phyloP scores from a whole-genome alignment of 2,797 vertebrate species.

The Falco novaeseelandiae region DNA sequence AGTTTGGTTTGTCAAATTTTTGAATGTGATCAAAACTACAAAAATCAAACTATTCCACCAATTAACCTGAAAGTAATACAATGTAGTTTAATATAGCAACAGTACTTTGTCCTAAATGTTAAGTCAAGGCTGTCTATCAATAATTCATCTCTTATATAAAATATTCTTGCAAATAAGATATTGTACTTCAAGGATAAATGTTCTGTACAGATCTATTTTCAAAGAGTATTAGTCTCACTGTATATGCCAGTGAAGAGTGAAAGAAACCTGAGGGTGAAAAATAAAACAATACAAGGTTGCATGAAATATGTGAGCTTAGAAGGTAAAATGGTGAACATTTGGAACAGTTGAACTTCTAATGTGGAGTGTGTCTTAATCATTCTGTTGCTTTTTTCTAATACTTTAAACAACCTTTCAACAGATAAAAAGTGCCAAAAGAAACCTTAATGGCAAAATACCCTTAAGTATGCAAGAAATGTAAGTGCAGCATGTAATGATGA shows the following conservation, averaged over 20 bases:
- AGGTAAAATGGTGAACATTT: conserved; percentile 1
- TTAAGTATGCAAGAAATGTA: background rate
- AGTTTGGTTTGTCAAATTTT: background rate
- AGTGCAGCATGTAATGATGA: background rate
- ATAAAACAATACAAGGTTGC: background rate
- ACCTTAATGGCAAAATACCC: background rate
- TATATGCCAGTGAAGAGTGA: background rate
- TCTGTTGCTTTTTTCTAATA: background rate
- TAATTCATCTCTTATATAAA: conserved; percentile 30
- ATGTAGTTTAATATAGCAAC: background rate
- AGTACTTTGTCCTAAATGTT: conserved; percentile 1
- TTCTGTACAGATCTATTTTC: background rate
- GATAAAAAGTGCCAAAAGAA: conserved; percentile 16
- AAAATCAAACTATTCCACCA: background rate
- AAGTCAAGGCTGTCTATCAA: background rate
- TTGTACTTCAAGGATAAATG: background rate
- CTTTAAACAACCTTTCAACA: conserved; percentile 10
- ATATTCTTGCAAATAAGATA: conserved; percentile 7
- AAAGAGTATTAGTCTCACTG: background rate
- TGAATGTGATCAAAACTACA: background rate
- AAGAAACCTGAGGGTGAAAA: conserved; percentile 6
- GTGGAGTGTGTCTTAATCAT: background rate
- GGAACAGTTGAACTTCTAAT: background rate
- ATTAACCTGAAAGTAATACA: background rate
- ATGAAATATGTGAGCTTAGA: background rate